Evolutionary conservation across 2,888 invertebrate species (phyloP).

Genomic region (Endotricha flammealis): DNA sequence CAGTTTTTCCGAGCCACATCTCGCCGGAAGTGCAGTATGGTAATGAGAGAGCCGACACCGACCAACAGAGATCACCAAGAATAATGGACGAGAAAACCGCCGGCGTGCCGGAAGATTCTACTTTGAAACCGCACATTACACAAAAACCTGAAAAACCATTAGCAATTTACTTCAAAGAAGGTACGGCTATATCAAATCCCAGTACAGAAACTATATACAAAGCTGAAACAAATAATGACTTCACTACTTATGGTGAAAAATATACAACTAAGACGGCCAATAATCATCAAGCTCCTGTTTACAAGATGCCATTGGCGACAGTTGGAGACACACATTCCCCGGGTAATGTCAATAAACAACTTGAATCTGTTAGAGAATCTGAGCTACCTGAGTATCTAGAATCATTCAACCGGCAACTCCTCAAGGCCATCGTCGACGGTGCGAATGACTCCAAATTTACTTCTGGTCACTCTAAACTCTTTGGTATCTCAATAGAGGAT

Average conservation of each 20-base stretch:
- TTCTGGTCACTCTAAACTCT: conserved; percentile 80
- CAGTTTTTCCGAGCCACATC: conserved; percentile 63
- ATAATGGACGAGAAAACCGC: conserved; percentile 33
- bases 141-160: conserved; percentile 67
- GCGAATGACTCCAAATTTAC: conserved; percentile 54
- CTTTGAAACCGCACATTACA: conserved; percentile 65
- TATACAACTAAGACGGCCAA: conserved; percentile 30
- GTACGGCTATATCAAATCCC: conserved; percentile 34
- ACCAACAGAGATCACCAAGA: conserved; percentile 53
- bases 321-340: too few relatives aligned
- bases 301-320: conserved; percentile 25
- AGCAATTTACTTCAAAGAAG: conserved; percentile 58
- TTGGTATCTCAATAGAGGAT: conserved; percentile 80
- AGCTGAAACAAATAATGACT: conserved; percentile 52
- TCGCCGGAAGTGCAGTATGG: conserved; percentile 74
- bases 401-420: conserved; percentile 31
- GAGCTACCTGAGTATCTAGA: conserved; percentile 41
- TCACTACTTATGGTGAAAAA: conserved; percentile 42
- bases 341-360: conserved; percentile 19
- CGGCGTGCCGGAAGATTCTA: conserved; percentile 46
- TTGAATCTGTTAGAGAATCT: conserved; percentile 24
- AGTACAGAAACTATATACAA: conserved; percentile 44
- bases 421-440: conserved; percentile 26
- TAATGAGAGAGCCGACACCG: conserved; percentile 63
- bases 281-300: conserved; percentile 25